Conservation (phyloP, 92 coral and sea anemone genomes). For the Montipora capitata region DNA sequence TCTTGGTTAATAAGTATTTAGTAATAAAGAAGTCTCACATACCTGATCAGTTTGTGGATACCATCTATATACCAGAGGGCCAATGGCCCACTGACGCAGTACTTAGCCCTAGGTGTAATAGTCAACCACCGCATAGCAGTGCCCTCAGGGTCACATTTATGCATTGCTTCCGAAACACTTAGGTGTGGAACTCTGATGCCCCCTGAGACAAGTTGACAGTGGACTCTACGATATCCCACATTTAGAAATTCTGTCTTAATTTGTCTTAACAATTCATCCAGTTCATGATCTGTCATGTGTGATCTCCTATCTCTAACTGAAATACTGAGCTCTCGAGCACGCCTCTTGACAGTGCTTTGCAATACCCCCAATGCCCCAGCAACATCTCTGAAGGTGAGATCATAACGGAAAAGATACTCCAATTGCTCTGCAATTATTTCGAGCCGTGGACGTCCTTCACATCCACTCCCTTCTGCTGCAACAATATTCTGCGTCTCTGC, state of each 20-base stretch:
- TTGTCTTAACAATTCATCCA: conserved; percentile 49
- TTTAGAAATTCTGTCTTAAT: conserved; percentile 64
- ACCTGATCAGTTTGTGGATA: conserved; percentile 65
- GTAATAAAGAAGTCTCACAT: conserved; percentile 16
- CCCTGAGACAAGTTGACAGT: conserved; percentile 34
- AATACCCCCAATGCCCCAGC: conserved; percentile 71
- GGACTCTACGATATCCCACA: conserved; percentile 56
- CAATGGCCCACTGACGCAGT: conserved; percentile 53
- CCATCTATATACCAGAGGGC: conserved; percentile 65
- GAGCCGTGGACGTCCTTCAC: conserved; percentile 74
- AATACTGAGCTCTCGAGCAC: conserved; percentile 52
- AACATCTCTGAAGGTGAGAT: conserved; percentile 64
- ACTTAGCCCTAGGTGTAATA: conserved; percentile 45
- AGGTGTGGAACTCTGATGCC: conserved; percentile 51
- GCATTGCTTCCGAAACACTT: conserved; percentile 37
- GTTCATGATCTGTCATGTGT: conserved; percentile 46
- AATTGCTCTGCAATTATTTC: conserved; percentile 68
- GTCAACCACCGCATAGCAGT: conserved; percentile 65
- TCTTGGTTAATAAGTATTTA: conserved; percentile 1
- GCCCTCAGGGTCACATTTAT: conserved; percentile 49
- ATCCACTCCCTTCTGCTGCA: conserved; percentile 49
- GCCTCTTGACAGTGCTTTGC: conserved; percentile 68
- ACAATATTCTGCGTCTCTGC: conserved; percentile 38
- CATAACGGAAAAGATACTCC: conserved; percentile 71
- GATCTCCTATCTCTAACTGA: conserved; percentile 36